Base-by-base conservation (phyloP, 2,888 invertebrate species). In the Loripinus fragilis region DNA sequence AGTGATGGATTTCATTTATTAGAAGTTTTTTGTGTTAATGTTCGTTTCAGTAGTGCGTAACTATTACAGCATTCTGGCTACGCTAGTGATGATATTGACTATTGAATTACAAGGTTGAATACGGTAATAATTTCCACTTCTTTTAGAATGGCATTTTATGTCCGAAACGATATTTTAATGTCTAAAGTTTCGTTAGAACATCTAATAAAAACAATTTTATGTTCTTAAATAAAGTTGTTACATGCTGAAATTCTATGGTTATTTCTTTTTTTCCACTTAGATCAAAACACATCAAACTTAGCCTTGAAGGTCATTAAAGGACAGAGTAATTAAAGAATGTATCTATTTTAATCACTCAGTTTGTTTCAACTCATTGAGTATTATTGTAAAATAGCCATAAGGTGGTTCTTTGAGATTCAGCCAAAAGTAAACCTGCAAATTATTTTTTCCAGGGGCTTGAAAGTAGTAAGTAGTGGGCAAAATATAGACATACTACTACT, bases 131-230 rank as follows among this genome's bases (percentile, higher is more conserved):
- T 5, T 60, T 60, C 60, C 33, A 10, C 17, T 33, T 20, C 60
- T 60, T 60, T 28, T 20, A 28, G 7, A 60, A 33, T 30, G 60
- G 30, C 33, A 33, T 60, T 60, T 33, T 23, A n/a, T 10, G 33
- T 23, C 23, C 60, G 8, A 30, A 60, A 28, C 28, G 60, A 60
- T 60, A 60, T 60, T 60, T 60, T 60, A 60, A 60, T 60, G 60
- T 60, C 60, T 60, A 5, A 60, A 60, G 60, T 60, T 60, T 30
- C 60, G 30, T 60, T 60, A 60, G 60, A 60, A 60, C 20, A 60
- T 33, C 60, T 33, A 33, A 60, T 60, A 60, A 60, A 60, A 28
- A 60, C 60, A 60, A 33, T 33, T 60, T 60, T 33, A 60, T 60
- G 60, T 33, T 60, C 17, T 60, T 60, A 28, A 60, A 60, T 20